These are phyloP conservation scores for Xiphorhynchus elegans DNA, from an alignment of 2,113 vertebrate genomes.

Conservation along the genomic window DNA sequence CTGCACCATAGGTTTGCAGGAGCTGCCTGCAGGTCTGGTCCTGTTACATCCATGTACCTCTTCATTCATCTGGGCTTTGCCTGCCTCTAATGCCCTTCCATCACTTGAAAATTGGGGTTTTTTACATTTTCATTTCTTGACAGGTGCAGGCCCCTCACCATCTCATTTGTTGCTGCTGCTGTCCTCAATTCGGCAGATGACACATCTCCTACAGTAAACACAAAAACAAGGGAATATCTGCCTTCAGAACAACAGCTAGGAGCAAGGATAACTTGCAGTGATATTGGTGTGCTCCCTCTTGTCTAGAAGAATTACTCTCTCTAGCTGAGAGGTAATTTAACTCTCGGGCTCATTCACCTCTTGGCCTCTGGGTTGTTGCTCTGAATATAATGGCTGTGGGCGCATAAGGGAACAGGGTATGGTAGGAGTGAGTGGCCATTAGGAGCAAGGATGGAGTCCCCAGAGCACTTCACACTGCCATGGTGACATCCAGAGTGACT, in stretches of 20 bases:
- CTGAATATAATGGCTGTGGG: background rate
- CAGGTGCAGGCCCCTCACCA: background rate
- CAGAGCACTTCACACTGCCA: background rate
- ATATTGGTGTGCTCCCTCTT: slow-evolving; percentile 10
- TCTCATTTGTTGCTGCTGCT: background rate
- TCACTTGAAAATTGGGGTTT: background rate
- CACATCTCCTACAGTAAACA: background rate
- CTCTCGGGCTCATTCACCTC: slow-evolving; percentile 32
- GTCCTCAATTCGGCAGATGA: background rate
- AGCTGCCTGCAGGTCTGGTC: background rate
- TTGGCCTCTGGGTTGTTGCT: slow-evolving; percentile 26
- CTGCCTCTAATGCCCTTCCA: background rate
- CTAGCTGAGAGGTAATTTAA: slow-evolving; percentile 54
- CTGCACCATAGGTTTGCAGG: background rate
- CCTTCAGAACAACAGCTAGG: background rate
- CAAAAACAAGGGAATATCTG: background rate
- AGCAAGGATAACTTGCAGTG: background rate
- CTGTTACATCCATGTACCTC: accelerated
- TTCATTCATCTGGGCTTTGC: background rate
- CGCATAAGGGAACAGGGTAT: accelerated
- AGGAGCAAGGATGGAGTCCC: background rate
- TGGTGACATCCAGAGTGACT: background rate
- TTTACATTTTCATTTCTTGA: background rate
- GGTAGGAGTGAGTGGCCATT: background rate
- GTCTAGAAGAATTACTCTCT: slow-evolving; percentile 49